Conservation (phyloP, 2,888 invertebrate genomes). For the Patella pellucida region DNA sequence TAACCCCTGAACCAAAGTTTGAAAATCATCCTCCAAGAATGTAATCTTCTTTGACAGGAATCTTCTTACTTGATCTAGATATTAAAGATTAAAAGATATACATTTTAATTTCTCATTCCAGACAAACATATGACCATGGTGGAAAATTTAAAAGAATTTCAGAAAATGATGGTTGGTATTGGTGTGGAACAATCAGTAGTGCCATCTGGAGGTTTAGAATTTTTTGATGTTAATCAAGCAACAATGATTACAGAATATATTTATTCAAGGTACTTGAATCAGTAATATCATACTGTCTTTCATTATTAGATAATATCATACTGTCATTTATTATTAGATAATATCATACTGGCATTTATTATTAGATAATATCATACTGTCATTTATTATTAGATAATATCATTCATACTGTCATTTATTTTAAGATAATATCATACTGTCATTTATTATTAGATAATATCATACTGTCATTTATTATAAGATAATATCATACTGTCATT, state of each 20-base stretch:
- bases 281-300: neutral
- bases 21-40: too few relatives aligned
- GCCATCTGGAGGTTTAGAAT: constrained; percentile 57
- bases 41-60: too few relatives aligned
- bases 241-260: constrained; percentile 56
- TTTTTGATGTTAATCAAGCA: constrained; percentile 56
- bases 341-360: neutral
- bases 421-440: too few relatives aligned
- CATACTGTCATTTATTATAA: neutral
- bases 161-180: constrained; percentile 60
- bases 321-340: too few relatives aligned
- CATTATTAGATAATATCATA: too few relatives aligned
- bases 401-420: neutral
- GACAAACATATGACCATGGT: constrained; percentile 62
- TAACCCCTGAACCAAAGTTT: too few relatives aligned
- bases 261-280: constrained; percentile 51
- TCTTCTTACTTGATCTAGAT: too few relatives aligned
- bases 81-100: too few relatives aligned
- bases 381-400: too few relatives aligned
- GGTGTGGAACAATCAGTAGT: constrained; percentile 46
- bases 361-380: too few relatives aligned
- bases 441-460: neutral
- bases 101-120: constrained; percentile 36
- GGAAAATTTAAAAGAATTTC: constrained; percentile 60
- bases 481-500: too few relatives aligned